Conservation (phyloP, 1,140 invertebrate genomes). For the Thereuonema tuberculata region DNA sequence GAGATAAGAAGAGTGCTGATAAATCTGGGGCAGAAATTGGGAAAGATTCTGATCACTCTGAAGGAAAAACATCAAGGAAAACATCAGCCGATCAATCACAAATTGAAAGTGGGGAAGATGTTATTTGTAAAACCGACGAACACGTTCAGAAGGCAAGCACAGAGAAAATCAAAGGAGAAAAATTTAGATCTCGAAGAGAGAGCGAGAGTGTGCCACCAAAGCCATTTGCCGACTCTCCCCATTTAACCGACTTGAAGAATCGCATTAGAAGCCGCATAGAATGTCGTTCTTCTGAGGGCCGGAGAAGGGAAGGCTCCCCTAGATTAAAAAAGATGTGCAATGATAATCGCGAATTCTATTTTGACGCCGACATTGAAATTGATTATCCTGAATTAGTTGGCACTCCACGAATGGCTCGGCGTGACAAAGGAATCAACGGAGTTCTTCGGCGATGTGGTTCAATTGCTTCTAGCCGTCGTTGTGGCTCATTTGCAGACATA, state of each 20-base stretch:
- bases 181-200: background rate
- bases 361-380: constrained; percentile 6
- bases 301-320: constrained; percentile 1
- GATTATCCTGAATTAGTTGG: constrained; percentile 5
- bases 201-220: too few species aligned
- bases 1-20: background rate
- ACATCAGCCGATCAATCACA: too few species aligned
- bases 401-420: background rate
- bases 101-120: too few species aligned
- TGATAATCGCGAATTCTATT: constrained; percentile 6
- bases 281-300: background rate
- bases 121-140: too few species aligned
- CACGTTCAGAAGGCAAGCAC: too few species aligned
- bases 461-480: background rate
- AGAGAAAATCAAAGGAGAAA: too few species aligned
- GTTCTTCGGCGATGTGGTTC: background rate
- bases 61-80: too few species aligned
- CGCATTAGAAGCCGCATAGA: background rate
- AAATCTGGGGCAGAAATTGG: background rate
- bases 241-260: background rate
- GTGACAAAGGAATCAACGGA: background rate
- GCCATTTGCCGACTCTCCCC: too few species aligned
- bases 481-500: constrained; percentile 5
- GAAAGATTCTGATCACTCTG: background rate
- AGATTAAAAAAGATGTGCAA: constrained; percentile 5